A percentile compares a stretch with the other conserved stretches of the same genome.
Conservation (phyloP, 1,140 invertebrate species). For the Heliconius hermathena region DNA sequence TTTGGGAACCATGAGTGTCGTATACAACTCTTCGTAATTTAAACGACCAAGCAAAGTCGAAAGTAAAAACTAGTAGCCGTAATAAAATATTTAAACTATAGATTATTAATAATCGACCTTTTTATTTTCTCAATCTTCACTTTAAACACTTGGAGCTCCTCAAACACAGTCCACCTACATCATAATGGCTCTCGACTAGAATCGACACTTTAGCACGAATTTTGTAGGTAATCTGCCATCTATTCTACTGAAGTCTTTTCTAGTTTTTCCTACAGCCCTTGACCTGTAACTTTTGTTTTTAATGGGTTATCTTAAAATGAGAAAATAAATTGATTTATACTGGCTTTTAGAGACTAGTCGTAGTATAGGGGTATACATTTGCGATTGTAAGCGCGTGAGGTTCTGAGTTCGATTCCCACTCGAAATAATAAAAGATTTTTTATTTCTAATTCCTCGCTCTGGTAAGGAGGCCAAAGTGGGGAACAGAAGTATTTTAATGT, state of each 20-base stretch:
- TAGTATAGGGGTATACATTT: too few species aligned
- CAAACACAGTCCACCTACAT: constrained; percentile 5
- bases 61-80: too few species aligned
- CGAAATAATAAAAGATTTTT: too few species aligned
- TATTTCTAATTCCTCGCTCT: too few species aligned
- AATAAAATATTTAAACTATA: neutral
- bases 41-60: too few species aligned
- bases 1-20: too few species aligned
- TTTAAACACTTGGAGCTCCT: neutral
- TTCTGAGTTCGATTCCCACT: too few species aligned
- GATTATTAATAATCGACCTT: neutral
- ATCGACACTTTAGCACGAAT: constrained; percentile 24
- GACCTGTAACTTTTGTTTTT: constrained; percentile 13
- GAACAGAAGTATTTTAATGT: too few species aligned
- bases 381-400: too few species aligned
- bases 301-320: neutral
- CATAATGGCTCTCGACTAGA: constrained; percentile 4
- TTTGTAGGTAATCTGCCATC: constrained; percentile 15
- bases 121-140: constrained; percentile 6
- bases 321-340: neutral
- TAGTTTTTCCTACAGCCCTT: constrained; percentile 13
- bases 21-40: too few species aligned
- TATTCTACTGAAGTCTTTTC: constrained; percentile 15
- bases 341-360: too few species aligned
- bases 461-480: too few species aligned